phyloP scores from a whole-genome alignment of 1,140 invertebrate species.

The Metopolophium dirhodum region DNA sequence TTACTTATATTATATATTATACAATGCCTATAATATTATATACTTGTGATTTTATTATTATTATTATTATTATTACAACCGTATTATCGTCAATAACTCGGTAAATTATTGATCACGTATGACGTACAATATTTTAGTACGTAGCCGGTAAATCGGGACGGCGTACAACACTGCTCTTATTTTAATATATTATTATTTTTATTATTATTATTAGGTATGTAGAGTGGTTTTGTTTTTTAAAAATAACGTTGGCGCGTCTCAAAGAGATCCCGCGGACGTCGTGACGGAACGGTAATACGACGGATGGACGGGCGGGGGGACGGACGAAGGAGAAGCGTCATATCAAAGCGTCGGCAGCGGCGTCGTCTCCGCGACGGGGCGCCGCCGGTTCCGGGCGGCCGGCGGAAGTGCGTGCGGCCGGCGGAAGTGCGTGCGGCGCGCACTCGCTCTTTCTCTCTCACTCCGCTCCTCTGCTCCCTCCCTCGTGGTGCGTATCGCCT shows the following conservation, averaged over 20 bases:
- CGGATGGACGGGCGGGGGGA: no score
- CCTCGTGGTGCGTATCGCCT: not conserved
- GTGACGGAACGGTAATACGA: not conserved
- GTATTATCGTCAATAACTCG: not conserved
- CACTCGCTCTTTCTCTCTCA: not conserved
- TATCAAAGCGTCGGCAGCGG: not conserved
- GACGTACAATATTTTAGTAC: not conserved
- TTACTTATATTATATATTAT: not conserved
- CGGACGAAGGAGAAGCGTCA: not conserved
- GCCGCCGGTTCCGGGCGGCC: not conserved
- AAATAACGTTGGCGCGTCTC: conserved; percentile 4
- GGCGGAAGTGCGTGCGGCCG: not conserved
- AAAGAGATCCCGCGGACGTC: not conserved
- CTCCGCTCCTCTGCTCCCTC: no score
- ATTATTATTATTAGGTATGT: not conserved
- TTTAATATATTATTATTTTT: not conserved
- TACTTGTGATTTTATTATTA: not conserved
- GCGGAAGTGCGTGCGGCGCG: not conserved
- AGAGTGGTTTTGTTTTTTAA: not conserved
- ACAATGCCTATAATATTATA: conserved; percentile 2
- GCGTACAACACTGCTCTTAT: not conserved
- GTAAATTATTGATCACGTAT: not conserved
- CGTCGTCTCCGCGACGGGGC: not conserved
- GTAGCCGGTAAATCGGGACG: not conserved
- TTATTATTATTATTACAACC: not conserved